Percentiles rank a stretch among this genome's conserved stretches.
phyloP scores from a whole-genome alignment of 2,888 invertebrate genomes.

The Caenorhabditis drosophilae region DNA sequence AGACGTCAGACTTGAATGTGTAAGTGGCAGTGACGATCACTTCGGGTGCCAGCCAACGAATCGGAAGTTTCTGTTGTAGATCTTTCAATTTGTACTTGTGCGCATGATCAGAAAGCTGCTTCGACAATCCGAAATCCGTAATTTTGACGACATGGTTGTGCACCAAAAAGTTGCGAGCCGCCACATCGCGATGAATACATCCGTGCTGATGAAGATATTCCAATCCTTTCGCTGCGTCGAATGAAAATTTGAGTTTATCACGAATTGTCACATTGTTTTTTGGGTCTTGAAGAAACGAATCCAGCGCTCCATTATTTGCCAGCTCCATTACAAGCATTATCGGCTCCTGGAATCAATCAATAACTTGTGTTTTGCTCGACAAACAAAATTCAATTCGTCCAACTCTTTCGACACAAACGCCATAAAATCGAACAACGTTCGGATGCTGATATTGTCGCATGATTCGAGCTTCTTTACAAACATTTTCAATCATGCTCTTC shows the following conservation, averaged over 20 bases:
- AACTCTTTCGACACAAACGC: conserved; percentile 50
- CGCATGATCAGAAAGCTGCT: conserved; percentile 44
- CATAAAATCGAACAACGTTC: conserved; percentile 52
- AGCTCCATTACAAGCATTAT: conserved; percentile 57
- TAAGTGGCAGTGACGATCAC: conserved; percentile 47
- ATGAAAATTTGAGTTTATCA: conserved; percentile 36
- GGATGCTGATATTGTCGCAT: conserved; percentile 56
- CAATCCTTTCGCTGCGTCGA: conserved; percentile 50
- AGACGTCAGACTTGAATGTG: conserved; percentile 52
- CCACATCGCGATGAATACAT: conserved; percentile 57
- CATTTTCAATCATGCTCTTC: conserved; percentile 50
- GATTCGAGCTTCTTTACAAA: conserved; percentile 54
- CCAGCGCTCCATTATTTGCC: conserved; percentile 46
- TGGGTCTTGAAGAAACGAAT: conserved; percentile 42
- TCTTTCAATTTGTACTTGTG: conserved; percentile 55
- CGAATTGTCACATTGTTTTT: conserved; percentile 24
- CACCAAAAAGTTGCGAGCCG: conserved; percentile 52
- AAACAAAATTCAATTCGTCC: background rate
- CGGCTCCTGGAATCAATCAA: conserved; percentile 31
- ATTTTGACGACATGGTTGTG: conserved; percentile 47
- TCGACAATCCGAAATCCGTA: conserved; percentile 56
- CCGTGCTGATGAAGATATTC: conserved; percentile 52
- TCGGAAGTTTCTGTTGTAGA: conserved; percentile 47
- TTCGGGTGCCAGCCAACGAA: conserved; percentile 58
- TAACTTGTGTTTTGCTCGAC: background rate